phyloP scores from a whole-genome alignment of 2,888 invertebrate genomes.

The Drosophila diplacantha region DNA sequence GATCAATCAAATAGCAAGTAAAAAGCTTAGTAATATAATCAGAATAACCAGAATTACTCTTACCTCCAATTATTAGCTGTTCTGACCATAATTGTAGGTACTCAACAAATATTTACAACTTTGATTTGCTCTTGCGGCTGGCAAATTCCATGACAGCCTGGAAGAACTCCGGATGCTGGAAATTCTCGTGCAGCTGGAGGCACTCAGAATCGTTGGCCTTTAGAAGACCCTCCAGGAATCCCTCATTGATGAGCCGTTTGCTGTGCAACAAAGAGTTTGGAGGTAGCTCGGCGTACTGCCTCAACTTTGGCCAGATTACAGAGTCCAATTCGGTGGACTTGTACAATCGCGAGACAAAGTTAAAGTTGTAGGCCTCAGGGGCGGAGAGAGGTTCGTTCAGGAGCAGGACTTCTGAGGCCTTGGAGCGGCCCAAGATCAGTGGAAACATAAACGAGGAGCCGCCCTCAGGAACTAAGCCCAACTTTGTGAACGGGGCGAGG shows the following conservation, averaged over 20 bases:
- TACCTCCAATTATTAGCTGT: not conserved
- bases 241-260: slow-evolving; percentile 84
- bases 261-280: slow-evolving; percentile 81
- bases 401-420: slow-evolving; percentile 82
- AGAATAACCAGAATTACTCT: not conserved
- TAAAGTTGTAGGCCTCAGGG: slow-evolving; percentile 85
- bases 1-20: not conserved
- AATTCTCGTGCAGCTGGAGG: slow-evolving; percentile 81
- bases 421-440: slow-evolving; percentile 87
- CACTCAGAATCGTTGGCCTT: slow-evolving; percentile 85
- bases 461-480: slow-evolving; percentile 93
- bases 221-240: slow-evolving; percentile 81
- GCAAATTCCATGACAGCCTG: slow-evolving; percentile 78
- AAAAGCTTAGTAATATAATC: not conserved
- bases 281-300: slow-evolving; percentile 80
- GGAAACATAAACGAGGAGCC: slow-evolving; percentile 93
- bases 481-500: slow-evolving; percentile 89
- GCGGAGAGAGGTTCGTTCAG: slow-evolving; percentile 89
- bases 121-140: slow-evolving; percentile 69
- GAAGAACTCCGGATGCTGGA: slow-evolving; percentile 83
- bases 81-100: not conserved
- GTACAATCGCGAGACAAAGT: slow-evolving; percentile 89
- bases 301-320: slow-evolving; percentile 81
- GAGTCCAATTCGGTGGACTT: slow-evolving; percentile 81
- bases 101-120: slow-evolving; percentile 56